A percentile compares a stretch with the other conserved stretches of the same genome.
Conservation (phyloP, 1,140 invertebrate species). For the Brachionus paranguensis region DNA sequence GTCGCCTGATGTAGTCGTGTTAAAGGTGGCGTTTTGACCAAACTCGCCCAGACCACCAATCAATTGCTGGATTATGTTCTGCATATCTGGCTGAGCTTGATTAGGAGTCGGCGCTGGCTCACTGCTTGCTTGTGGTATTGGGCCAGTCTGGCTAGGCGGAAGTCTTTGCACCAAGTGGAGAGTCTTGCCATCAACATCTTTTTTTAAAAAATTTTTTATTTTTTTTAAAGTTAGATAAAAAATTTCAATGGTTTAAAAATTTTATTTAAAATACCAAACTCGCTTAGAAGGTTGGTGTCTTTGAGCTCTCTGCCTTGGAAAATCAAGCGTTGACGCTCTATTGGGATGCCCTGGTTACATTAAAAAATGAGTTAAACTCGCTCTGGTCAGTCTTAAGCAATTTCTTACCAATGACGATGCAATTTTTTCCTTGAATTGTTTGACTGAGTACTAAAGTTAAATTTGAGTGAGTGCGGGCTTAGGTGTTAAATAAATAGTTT, state of each 20-base stretch:
- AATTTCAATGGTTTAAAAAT: background rate
- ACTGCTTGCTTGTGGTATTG: background rate
- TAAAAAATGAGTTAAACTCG: background rate
- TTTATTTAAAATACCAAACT: constrained; percentile 66
- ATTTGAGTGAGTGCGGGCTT: background rate
- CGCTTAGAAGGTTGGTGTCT: constrained; percentile 58
- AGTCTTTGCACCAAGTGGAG: constrained; percentile 81
- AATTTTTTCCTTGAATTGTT: constrained; percentile 78
- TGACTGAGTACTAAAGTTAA: constrained; percentile 69
- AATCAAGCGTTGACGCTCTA: constrained; percentile 55
- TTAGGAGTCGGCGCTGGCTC: constrained; percentile 41
- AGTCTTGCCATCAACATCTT: constrained; percentile 84
- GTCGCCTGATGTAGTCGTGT: constrained; percentile 43
- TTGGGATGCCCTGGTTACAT: constrained; percentile 62
- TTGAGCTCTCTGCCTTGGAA: constrained; percentile 38
- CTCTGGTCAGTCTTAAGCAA: constrained; percentile 51
- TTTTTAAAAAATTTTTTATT: background rate
- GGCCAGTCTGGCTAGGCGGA: constrained; percentile 58
- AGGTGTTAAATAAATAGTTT: constrained; percentile 13
- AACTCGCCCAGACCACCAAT: constrained; percentile 50
- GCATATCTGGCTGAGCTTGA: constrained; percentile 45
- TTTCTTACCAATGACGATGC: constrained; percentile 55
- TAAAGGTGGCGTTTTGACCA: constrained; percentile 53
- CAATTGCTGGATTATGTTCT: constrained; percentile 46
- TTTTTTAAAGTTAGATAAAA: background rate